A percentile compares a stretch with the other conserved stretches of the same genome.
phyloP scores from a whole-genome alignment of 2,113 vertebrate species.

The Neotoma lepida region DNA sequence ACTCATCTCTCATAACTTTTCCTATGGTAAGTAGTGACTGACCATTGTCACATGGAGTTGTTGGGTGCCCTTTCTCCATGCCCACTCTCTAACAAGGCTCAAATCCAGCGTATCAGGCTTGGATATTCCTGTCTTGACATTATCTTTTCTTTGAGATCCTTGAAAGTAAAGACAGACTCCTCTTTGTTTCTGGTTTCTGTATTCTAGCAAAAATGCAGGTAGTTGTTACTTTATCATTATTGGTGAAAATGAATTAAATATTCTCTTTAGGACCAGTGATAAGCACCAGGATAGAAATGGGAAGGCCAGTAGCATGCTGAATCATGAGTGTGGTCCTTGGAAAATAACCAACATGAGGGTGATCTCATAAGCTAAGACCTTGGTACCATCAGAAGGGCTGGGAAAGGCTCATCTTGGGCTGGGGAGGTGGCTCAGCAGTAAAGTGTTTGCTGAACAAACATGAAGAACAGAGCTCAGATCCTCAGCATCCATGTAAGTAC shows the following conservation, averaged over 20 bases:
- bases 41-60: neutral
- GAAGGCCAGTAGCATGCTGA: neutral
- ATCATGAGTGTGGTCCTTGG: neutral
- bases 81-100: neutral
- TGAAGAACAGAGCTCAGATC: neutral
- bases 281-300: constrained; percentile 23
- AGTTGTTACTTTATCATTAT: neutral
- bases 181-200: neutral
- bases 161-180: neutral
- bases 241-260: neutral
- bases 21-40: neutral
- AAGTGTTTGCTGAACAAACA: neutral
- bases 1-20: neutral
- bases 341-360: neutral
- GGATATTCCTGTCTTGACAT: neutral
- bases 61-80: neutral
- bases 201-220: neutral
- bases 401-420: too few species aligned
- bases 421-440: neutral
- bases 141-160: neutral
- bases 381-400: neutral
- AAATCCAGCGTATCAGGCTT: neutral
- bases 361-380: neutral
- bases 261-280: constrained; percentile 4
- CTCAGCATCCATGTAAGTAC: neutral